A percentile compares a stretch with the other conserved stretches of the same genome.
phyloP scores from a whole-genome alignment of 2,113 vertebrate genomes.

The Pionites leucogaster region DNA sequence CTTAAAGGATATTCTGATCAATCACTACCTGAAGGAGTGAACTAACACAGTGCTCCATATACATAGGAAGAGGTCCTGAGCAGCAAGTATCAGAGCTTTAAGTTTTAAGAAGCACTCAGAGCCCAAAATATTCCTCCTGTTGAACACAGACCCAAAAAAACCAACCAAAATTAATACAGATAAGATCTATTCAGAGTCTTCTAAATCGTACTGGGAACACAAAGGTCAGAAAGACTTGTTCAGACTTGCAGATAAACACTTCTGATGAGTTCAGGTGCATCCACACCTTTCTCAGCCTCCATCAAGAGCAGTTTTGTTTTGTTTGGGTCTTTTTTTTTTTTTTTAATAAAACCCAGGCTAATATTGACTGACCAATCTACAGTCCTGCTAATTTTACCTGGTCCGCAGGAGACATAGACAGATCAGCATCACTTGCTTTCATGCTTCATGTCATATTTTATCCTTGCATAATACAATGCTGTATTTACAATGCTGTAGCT shows the following conservation, averaged over 20 bases:
- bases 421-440: not conserved
- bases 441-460: not conserved
- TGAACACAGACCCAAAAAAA: not conserved
- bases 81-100: not conserved
- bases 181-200: not conserved
- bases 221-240: not conserved
- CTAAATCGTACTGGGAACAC: not conserved
- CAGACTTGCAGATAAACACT: not conserved
- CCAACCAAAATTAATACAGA: not conserved
- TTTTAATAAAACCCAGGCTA: not conserved
- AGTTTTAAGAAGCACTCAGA: not conserved
- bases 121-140: not conserved
- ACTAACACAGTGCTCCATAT: not conserved
- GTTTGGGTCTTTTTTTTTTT: not conserved
- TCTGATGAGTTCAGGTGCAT: not conserved
- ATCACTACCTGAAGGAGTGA: not conserved
- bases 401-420: not conserved
- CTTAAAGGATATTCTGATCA: not conserved
- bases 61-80: not conserved
- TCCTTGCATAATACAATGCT: not conserved
- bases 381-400: not conserved
- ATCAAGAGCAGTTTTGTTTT: not conserved
- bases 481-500: not conserved
- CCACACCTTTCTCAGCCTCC: not conserved
- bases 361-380: not conserved